Base-by-base conservation (phyloP, 2,113 vertebrate genomes). In the Melanocharis versteri region DNA sequence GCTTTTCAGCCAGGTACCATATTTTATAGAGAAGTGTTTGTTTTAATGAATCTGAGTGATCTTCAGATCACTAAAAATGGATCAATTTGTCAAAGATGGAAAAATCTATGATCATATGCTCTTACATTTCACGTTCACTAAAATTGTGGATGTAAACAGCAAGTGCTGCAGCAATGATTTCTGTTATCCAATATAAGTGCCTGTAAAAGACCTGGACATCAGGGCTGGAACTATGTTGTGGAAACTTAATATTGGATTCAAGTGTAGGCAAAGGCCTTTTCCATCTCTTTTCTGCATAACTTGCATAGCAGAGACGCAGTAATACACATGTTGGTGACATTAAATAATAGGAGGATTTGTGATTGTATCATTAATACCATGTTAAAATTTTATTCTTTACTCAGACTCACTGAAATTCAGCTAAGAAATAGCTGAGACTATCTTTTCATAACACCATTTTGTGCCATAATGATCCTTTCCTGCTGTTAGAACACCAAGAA, bases 21-120 rank as follows among this genome's bases (percentile, higher is more conserved):
- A 89, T 88, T 96, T 96, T 94, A 64, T 66, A 81, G 10, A 50
- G 20, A 90, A 95, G 81, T 68, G 3, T 47, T 88, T 94, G 19
- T 85, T 85, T 93, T 89, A 96, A 94, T 79, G 53, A 94, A 91
- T 37, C 33, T 54, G 28, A 37, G 31, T 54, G 33, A 58, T 82
- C 62, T 82, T 76, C 23, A 47, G 40, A 31, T 81, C 80, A 31
- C 60, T 91, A 89, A 94, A 89, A 90, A 23, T 24, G 90, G 51
- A 77, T 50, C 60, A 81, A 9, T 26, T 80, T 26, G 18, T 31
- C 30, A 76, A 93, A 85, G 56, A 89, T 73, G 30, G 76, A 70
- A 78, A 96, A 94, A 82, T 83, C 15, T 42, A 73, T 76, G 72
- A 20, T 21, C n/a, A 4, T 78, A 15, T 11, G 5, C 28, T 79